Evolutionary conservation across 2,888 invertebrate species (phyloP).

Genomic region (Aporophyla nigra): DNA sequence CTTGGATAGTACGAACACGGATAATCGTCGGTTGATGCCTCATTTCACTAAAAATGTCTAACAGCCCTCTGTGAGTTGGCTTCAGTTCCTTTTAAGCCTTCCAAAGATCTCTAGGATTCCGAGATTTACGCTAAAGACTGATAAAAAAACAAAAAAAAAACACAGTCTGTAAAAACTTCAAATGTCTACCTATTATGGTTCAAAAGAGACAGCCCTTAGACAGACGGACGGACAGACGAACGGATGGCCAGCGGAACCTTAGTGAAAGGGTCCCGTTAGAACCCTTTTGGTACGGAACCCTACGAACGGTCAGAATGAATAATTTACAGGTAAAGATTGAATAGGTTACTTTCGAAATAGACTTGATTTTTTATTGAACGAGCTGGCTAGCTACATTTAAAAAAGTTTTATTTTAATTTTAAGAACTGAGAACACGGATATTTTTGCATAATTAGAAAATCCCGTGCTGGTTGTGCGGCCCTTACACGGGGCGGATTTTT

Average conservation of each 20-base stretch:
- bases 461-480: not conserved
- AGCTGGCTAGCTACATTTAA: not conserved
- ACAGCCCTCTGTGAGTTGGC: too few species aligned
- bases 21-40: too few species aligned
- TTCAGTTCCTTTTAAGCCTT: too few species aligned
- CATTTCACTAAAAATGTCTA: too few species aligned
- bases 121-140: too few species aligned
- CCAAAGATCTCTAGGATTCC: too few species aligned
- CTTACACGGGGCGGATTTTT: too few species aligned
- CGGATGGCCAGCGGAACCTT: not conserved
- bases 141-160: too few species aligned
- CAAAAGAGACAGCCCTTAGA: not conserved
- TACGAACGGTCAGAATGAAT: slow-evolving; percentile 25
- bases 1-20: too few species aligned
- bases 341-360: not conserved
- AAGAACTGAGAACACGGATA: not conserved
- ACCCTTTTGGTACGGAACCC: not conserved
- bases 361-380: not conserved
- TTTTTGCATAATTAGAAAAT: not conserved
- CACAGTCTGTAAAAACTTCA: not conserved
- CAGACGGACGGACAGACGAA: not conserved
- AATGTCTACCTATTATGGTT: not conserved
- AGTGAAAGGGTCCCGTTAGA: not conserved
- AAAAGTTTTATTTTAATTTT: not conserved
- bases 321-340: slow-evolving; percentile 24